Conservation (phyloP, 1,140 invertebrate genomes). For the Pachypeltis micranthus region DNA sequence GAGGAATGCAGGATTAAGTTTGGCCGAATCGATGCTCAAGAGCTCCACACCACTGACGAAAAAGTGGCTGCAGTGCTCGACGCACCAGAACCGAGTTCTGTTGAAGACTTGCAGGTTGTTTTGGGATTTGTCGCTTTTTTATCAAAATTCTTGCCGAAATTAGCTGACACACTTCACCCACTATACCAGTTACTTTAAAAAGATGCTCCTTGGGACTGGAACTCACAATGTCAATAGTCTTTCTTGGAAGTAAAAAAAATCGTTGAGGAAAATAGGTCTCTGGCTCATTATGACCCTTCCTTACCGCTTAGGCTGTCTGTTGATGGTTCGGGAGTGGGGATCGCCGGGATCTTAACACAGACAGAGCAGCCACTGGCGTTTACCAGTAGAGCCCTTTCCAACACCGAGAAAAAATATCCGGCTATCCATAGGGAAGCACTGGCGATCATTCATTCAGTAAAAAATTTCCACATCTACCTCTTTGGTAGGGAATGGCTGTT, state of each 20-base stretch:
- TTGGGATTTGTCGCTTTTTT: neutral
- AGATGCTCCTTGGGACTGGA: neutral
- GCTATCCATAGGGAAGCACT: neutral
- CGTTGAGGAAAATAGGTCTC: neutral
- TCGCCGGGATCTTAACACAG: neutral
- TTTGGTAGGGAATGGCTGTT: neutral
- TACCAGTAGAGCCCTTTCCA: neutral
- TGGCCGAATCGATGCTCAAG: neutral
- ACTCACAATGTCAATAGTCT: neutral
- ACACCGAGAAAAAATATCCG: neutral
- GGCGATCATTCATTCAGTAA: neutral
- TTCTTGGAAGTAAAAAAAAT: neutral
- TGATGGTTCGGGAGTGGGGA: neutral
- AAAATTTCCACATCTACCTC: conserved; percentile 21
- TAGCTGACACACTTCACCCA: neutral
- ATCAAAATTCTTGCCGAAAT: neutral
- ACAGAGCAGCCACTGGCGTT: neutral
- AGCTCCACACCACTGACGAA: neutral
- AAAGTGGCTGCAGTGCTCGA: neutral
- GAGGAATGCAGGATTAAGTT: neutral
- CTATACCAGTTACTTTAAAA: neutral
- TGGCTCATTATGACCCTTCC: neutral
- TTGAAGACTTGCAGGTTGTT: neutral
- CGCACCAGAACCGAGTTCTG: neutral
- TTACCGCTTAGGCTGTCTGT: neutral